Percentiles rank a stretch among this genome's conserved stretches.
Conservation (phyloP, 1,140 invertebrate genomes). For the Bilobella aurantiaca region DNA sequence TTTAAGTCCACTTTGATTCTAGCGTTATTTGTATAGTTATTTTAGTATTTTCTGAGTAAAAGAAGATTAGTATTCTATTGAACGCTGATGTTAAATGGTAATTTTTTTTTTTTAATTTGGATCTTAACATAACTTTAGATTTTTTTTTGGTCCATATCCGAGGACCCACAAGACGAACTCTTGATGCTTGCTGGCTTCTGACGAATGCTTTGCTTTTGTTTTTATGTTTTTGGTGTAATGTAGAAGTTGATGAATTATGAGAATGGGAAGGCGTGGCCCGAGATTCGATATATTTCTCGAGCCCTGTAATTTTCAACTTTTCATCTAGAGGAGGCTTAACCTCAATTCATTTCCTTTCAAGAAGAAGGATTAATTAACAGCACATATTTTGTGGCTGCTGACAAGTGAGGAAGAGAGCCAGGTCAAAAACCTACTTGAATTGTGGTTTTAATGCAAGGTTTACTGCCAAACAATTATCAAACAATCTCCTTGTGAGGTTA, state of each 20-base stretch:
- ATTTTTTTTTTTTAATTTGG: background rate
- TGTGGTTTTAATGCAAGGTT: no score
- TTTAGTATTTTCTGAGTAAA: no score
- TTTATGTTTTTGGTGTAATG: background rate
- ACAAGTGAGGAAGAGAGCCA: constrained; percentile 25
- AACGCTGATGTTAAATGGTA: background rate
- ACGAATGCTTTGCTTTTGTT: background rate
- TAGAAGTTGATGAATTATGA: constrained; percentile 26
- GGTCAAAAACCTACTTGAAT: constrained; percentile 27
- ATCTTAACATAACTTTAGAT: no score
- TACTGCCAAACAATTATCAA: no score
- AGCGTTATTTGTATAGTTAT: no score
- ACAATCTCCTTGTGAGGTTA: no score
- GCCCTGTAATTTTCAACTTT: constrained; percentile 26
- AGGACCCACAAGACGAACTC: no score
- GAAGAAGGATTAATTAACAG: constrained; percentile 31
- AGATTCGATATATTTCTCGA: constrained; percentile 21
- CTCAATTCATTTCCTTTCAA: background rate
- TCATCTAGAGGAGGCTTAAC: background rate
- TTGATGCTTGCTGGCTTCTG: no score
- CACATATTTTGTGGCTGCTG: constrained; percentile 31
- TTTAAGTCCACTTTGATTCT: no score
- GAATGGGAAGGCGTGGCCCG: constrained; percentile 20
- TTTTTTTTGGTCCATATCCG: no score
- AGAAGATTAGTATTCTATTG: no score